Conservation (phyloP, 2,888 invertebrate genomes). For the Platycheirus albimanus region DNA sequence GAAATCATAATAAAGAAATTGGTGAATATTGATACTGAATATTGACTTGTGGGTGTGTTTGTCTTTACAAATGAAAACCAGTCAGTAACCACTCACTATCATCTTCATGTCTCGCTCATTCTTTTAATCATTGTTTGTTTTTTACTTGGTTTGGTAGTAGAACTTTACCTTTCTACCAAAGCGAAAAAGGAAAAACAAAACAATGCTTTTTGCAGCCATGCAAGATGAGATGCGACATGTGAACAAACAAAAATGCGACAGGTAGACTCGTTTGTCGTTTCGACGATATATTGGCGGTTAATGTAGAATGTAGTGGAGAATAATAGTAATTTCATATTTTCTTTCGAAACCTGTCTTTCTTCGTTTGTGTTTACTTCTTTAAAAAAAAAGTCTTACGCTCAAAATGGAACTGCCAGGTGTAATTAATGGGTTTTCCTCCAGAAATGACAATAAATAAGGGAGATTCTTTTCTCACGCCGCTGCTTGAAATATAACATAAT, state of each 20-base stretch:
- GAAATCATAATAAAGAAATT: conserved; percentile 39
- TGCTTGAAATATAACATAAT: not conserved
- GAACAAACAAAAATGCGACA: conserved; percentile 51
- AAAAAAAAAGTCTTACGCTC: not conserved
- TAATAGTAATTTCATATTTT: conserved; percentile 33
- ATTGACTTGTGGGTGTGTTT: conserved; percentile 62
- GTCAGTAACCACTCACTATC: conserved; percentile 7
- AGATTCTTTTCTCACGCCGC: not conserved
- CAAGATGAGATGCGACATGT: conserved; percentile 23
- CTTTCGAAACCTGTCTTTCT: conserved; percentile 8
- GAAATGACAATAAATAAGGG: not conserved
- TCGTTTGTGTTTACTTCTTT: conserved; percentile 48
- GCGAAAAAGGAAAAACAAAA: conserved; percentile 7
- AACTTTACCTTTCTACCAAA: conserved; percentile 35
- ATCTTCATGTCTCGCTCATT: conserved; percentile 46
- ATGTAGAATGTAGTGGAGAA: conserved; percentile 22
- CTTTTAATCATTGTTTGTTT: conserved; percentile 20
- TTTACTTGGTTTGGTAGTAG: conserved; percentile 6
- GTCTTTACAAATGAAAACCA: conserved; percentile 46
- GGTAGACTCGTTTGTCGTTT: conserved; percentile 46
- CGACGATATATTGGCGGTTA: conserved; percentile 19
- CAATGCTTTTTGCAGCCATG: conserved; percentile 19
- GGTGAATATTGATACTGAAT: conserved; percentile 24
- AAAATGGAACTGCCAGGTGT: not conserved
- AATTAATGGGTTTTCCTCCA: not conserved